Evolutionary conservation across 2,113 vertebrate species (phyloP).

Genomic region (Nyctibius bracteatus): DNA sequence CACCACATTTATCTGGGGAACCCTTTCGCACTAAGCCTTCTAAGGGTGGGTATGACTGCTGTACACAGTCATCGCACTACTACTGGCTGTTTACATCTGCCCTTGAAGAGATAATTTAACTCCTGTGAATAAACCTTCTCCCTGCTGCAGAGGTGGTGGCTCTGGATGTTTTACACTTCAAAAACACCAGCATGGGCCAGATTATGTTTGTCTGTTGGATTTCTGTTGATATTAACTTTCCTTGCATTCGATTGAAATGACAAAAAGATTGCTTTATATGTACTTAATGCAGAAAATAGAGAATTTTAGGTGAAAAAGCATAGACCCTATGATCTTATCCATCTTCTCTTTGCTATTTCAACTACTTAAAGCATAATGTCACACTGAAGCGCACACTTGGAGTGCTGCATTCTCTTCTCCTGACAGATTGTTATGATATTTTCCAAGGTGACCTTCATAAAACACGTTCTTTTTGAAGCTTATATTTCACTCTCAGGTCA

Average conservation of each 20-base stretch:
- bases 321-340: background rate
- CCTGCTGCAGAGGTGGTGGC: background rate
- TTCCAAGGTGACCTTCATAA: conserved; percentile 61
- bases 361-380: conserved; percentile 33
- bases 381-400: background rate
- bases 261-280: conserved; percentile 13
- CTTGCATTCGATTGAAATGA: background rate
- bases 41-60: background rate
- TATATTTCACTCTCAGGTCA: conserved; percentile 17
- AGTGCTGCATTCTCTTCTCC: background rate
- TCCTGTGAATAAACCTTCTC: background rate
- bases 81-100: background rate
- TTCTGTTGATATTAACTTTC: conserved; percentile 5
- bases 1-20: background rate
- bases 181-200: background rate
- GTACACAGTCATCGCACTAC: background rate
- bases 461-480: background rate
- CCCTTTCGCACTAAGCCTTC: background rate
- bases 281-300: background rate
- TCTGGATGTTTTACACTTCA: background rate
- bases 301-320: conserved; percentile 1
- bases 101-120: conserved; percentile 1
- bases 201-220: conserved; percentile 17
- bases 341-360: conserved; percentile 9
- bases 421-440: conserved; percentile 21